These are phyloP conservation scores for Drosophila histrio DNA, from an alignment of 2,888 invertebrate genomes.

Conservation along the genomic window DNA sequence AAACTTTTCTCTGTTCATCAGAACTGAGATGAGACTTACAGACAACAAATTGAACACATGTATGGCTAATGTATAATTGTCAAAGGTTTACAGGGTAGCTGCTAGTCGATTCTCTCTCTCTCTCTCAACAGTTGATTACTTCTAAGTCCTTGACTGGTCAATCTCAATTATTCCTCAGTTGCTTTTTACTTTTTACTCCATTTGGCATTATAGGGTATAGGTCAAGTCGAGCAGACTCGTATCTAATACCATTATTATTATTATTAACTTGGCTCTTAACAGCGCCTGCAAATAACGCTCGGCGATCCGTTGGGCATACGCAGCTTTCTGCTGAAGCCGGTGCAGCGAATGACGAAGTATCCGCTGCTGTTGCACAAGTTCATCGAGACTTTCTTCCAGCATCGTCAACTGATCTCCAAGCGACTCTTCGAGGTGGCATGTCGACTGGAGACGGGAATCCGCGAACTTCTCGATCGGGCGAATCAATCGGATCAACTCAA, in stretches of 20 bases:
- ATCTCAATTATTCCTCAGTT: too few species aligned
- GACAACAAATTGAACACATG: too few species aligned
- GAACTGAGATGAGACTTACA: too few species aligned
- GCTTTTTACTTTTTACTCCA: too few species aligned
- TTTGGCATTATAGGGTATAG: background rate
- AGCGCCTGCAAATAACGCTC: constrained; percentile 40
- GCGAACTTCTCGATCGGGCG: constrained; percentile 33
- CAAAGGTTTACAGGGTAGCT: too few species aligned
- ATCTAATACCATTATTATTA: background rate
- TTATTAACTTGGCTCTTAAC: background rate
- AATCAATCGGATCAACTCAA: constrained; percentile 48
- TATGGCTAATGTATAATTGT: too few species aligned
- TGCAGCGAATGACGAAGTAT: constrained; percentile 43
- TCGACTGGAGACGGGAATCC: constrained; percentile 34
- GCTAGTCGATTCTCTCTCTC: too few species aligned
- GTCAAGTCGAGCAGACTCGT: background rate
- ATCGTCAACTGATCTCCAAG: constrained; percentile 35
- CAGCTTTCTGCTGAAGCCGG: constrained; percentile 46
- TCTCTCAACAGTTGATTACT: background rate
- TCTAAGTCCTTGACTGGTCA: background rate
- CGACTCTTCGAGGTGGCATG: constrained; percentile 27
- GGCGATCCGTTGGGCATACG: constrained; percentile 39
- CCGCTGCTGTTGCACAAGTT: constrained; percentile 30
- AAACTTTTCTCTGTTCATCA: too few species aligned
- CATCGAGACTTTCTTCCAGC: constrained; percentile 25